Evolutionary conservation across 2,797 vertebrate species (phyloP).

Genomic region (Xenops minutus): DNA sequence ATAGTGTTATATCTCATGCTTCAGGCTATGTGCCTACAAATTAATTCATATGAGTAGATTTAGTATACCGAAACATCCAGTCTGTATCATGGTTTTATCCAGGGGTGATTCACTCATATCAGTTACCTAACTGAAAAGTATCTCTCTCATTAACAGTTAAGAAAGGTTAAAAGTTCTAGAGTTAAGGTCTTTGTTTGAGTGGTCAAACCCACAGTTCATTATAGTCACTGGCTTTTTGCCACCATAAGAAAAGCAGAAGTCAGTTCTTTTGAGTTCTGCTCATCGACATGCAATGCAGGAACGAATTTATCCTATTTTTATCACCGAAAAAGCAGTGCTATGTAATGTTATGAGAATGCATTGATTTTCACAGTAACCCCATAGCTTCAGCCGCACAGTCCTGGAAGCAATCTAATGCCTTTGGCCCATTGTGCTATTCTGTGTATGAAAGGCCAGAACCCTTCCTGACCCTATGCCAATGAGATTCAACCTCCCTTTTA

Average conservation of each 20-base stretch:
- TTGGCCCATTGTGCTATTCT: background rate
- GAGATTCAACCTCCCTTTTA: background rate
- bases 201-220: background rate
- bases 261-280: background rate
- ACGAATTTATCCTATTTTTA: background rate
- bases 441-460: background rate
- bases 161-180: constrained; percentile 5
- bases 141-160: background rate
- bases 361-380: background rate
- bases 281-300: background rate
- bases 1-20: background rate
- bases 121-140: background rate
- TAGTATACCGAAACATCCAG: background rate
- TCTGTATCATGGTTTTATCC: background rate
- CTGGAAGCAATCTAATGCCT: background rate
- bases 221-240: background rate
- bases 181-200: background rate
- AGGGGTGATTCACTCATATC: background rate
- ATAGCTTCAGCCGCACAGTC: background rate
- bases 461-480: background rate
- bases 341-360: background rate
- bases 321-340: background rate
- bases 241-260: background rate
- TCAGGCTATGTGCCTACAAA: background rate
- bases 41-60: background rate